Evolutionary conservation across 2,113 vertebrate genomes (phyloP).

Genomic region (Tretioscincus oriximinensis): DNA sequence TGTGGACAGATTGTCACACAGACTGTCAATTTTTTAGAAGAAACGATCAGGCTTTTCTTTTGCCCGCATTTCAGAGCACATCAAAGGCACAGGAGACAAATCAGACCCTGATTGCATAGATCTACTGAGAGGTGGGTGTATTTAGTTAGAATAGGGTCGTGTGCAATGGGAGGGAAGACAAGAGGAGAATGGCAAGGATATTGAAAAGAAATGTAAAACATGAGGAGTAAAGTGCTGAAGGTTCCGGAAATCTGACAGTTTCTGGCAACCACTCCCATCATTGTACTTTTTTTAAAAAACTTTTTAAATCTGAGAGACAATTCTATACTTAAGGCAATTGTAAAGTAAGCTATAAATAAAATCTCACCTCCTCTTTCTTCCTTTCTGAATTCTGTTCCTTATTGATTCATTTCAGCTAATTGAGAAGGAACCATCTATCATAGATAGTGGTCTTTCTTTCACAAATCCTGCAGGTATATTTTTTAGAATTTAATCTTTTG

Average conservation of each 20-base stretch:
- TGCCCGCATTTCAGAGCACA: constrained; percentile 52
- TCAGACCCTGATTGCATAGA: constrained; percentile 66
- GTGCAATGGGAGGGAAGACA: constrained; percentile 4
- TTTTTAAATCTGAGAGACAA: constrained; percentile 46
- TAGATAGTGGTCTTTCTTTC: constrained; percentile 30
- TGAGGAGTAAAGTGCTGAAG: constrained; percentile 68
- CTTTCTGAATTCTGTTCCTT: constrained; percentile 49
- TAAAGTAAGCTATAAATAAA: constrained; percentile 56
- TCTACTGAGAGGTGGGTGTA: constrained; percentile 67
- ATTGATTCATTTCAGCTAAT: constrained; percentile 56
- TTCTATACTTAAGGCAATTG: constrained; percentile 54
- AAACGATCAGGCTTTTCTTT: constrained; percentile 72
- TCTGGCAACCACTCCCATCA: constrained; percentile 61
- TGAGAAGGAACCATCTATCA: constrained; percentile 56
- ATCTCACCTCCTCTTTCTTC: background rate
- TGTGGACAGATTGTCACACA: constrained; percentile 72
- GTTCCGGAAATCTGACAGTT: constrained; percentile 68
- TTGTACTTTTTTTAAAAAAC: constrained; percentile 46
- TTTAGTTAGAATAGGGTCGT: constrained; percentile 51
- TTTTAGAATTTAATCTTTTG: constrained; percentile 22
- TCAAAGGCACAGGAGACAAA: constrained; percentile 62
- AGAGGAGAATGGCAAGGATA: background rate
- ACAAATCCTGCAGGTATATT: constrained; percentile 27
- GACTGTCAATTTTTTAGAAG: constrained; percentile 75
- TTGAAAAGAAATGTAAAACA: constrained; percentile 40